Evolutionary conservation across 2,888 invertebrate genomes (phyloP).

Genomic region (Campaea margaritaria): DNA sequence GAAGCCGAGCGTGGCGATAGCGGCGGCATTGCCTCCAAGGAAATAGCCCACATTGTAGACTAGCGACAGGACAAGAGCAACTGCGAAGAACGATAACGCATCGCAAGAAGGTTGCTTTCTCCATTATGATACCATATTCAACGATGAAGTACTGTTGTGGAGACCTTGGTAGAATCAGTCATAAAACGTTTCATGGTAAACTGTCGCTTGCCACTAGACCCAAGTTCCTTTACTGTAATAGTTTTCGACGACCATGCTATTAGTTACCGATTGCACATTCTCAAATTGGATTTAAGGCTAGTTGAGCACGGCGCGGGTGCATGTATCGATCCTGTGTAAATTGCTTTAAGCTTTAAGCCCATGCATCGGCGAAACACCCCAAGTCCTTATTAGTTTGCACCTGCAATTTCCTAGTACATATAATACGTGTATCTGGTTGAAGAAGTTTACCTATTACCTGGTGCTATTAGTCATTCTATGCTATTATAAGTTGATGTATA

Average conservation of each 20-base stretch:
- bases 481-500: too few species aligned
- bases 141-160: not conserved
- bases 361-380: not conserved
- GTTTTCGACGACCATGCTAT: not conserved
- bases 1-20: slow-evolving; percentile 50
- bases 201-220: too few species aligned
- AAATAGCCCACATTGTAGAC: slow-evolving; percentile 46
- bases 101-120: not conserved
- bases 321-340: slow-evolving; percentile 18
- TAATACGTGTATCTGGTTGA: not conserved
- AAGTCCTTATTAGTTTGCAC: slow-evolving; percentile 6
- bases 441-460: too few species aligned
- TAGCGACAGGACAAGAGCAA: slow-evolving; percentile 6
- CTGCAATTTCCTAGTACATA: not conserved
- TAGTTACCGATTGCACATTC: not conserved
- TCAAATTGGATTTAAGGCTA: slow-evolving; percentile 7
- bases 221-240: too few species aligned
- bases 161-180: not conserved
- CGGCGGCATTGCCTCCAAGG: slow-evolving; percentile 48
- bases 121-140: not conserved
- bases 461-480: too few species aligned
- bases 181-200: not conserved
- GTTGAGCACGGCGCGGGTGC: slow-evolving; percentile 2
- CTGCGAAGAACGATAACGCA: slow-evolving; percentile 3
- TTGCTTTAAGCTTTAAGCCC: slow-evolving; percentile 10